Evolutionary conservation across 2,888 invertebrate species (phyloP), one percentile per base, ranked within the genome.

Genomic region (Coenonympha arcania): DNA sequence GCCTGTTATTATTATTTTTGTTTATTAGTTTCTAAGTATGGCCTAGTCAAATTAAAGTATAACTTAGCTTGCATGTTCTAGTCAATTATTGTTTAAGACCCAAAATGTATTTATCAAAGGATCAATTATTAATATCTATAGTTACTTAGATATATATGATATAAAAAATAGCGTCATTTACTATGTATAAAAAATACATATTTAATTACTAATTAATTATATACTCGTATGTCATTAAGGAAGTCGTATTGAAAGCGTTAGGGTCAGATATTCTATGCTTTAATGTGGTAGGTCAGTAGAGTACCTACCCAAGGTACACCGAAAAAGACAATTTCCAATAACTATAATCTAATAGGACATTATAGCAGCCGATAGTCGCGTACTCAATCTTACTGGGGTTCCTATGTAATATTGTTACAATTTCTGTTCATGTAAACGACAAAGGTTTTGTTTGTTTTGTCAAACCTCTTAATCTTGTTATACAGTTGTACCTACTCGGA

Each of bases 11-110:
- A 36, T 19, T 46, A 45, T 37, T 33, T 45, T 37, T 31, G 31
- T 39, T 31, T 22, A 42, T 51, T 18, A 42, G 18, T 49, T 47
- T 18, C 31, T 53, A 52, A 16, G 16, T 26, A 37, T 55, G 77
- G 77, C 77, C 79, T 80, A 81, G 76, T 73, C 68, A 68, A 60
- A 56, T 58, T 52, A 37, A 60, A 60, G 58, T 58, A 56, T 63
- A 62, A 61, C 62, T 60, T 71, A 63, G 61, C 64, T 64, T 71
- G 58, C 67, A 68, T 71, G 69, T 73, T 75, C 76, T 83, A 83
- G 83, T 84, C 83, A 84, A 84, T 84, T 83, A 83, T 69, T 63
- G 43, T 50, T 52, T 50, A 55, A 36, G 41, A 50, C 44, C 50
- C 52, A 41, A 43, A 43, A 43, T 47, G 40, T 41, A 52, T 50